Conservation (phyloP, 1,140 invertebrate genomes). For the Orius insidiosus region DNA sequence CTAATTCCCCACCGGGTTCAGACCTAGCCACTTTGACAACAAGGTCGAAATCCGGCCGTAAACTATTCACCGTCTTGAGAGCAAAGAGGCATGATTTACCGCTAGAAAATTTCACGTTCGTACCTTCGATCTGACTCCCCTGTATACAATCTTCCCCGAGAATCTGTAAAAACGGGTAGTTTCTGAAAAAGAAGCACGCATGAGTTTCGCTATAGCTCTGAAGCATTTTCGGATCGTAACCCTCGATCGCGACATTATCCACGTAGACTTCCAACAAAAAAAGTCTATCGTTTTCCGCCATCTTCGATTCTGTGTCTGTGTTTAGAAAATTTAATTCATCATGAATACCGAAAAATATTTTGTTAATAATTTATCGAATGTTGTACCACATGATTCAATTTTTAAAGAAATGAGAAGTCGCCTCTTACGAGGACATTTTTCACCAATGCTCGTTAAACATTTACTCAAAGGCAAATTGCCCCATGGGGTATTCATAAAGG, state of each 20-base stretch:
- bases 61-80: conserved; percentile 20
- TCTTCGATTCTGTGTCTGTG: background rate
- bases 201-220: conserved; percentile 10
- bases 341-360: too few relatives aligned
- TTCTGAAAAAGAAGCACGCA: conserved; percentile 23
- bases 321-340: too few relatives aligned
- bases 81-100: conserved; percentile 32
- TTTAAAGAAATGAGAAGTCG: too few relatives aligned
- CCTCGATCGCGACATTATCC: conserved; percentile 24
- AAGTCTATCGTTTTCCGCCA: conserved; percentile 17
- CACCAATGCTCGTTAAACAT: too few relatives aligned
- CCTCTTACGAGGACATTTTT: too few relatives aligned
- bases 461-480: too few relatives aligned
- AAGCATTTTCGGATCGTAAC: conserved; percentile 20
- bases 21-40: conserved; percentile 22
- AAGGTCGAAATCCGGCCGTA: conserved; percentile 24
- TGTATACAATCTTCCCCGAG: conserved; percentile 23
- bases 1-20: background rate
- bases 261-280: conserved; percentile 28
- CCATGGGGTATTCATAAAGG: too few relatives aligned
- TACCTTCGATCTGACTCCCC: conserved; percentile 21
- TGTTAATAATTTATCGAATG: too few relatives aligned
- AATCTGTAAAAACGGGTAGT: conserved; percentile 25
- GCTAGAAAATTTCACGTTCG: conserved; percentile 24
- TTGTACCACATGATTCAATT: too few relatives aligned